Conservation (phyloP, 2,888 invertebrate species). For the Drosophila mettleri region DNA sequence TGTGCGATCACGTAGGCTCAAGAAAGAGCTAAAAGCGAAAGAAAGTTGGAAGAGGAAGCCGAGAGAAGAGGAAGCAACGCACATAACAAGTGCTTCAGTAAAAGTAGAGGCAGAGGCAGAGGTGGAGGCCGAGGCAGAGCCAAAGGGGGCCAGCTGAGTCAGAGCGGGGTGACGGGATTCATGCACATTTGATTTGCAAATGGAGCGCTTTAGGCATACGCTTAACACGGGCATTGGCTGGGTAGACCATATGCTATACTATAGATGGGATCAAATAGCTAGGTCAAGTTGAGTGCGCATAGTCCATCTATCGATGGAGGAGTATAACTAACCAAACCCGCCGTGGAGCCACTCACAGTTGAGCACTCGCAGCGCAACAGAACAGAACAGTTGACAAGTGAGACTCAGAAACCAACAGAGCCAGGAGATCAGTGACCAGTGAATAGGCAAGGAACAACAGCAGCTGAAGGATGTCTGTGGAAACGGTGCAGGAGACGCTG, state of each 20-base stretch:
- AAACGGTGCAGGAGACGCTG: conserved; percentile 71
- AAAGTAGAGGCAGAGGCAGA: not conserved
- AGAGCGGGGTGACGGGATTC: not conserved
- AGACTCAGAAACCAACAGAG: not conserved
- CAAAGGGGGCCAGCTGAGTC: too few species aligned
- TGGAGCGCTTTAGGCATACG: conserved; percentile 49
- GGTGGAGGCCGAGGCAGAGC: not conserved
- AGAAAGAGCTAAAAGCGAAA: not conserved
- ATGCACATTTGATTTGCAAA: conserved; percentile 55
- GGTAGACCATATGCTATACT: not conserved
- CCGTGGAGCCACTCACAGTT: conserved; percentile 47
- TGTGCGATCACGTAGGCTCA: conserved; percentile 2
- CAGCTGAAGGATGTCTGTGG: conserved; percentile 67
- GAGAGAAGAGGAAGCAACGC: not conserved
- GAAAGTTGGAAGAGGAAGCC: not conserved
- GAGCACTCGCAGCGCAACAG: conserved; percentile 31
- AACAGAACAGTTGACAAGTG: conserved; percentile 29
- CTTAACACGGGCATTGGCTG: conserved; percentile 39
- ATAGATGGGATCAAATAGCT: not conserved
- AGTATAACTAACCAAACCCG: conserved; percentile 49
- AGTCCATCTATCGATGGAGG: conserved; percentile 34
- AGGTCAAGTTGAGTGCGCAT: conserved; percentile 16
- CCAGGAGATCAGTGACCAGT: not conserved
- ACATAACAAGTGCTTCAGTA: not conserved
- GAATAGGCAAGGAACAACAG: not conserved